Percentiles rank a stretch among this genome's conserved stretches.
phyloP scores from a whole-genome alignment of 2,113 vertebrate species.

The Gorsachius goisagi region DNA sequence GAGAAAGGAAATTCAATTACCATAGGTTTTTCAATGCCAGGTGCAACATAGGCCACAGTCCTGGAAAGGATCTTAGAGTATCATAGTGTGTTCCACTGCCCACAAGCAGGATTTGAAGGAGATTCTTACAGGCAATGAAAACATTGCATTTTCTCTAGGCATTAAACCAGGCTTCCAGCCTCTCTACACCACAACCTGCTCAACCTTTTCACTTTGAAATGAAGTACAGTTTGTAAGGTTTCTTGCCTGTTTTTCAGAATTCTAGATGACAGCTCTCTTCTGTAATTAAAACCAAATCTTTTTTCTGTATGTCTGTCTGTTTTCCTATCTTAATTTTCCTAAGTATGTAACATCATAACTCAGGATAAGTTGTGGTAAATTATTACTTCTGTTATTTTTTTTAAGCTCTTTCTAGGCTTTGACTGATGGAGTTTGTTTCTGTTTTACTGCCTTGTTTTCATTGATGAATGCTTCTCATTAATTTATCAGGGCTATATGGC shows the following conservation, averaged over 20 bases:
- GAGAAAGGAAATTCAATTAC: not conserved
- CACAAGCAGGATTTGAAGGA: not conserved
- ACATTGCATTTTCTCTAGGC: not conserved
- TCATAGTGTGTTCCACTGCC: not conserved
- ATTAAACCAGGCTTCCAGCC: not conserved
- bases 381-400: not conserved
- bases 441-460: not conserved
- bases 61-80: not conserved
- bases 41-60: not conserved
- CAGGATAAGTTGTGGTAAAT: not conserved
- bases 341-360: not conserved
- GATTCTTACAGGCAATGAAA: not conserved
- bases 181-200: not conserved
- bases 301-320: not conserved
- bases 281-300: not conserved
- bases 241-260: not conserved
- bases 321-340: not conserved
- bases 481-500: not conserved
- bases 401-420: not conserved
- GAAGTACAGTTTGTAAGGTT: not conserved
- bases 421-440: not conserved
- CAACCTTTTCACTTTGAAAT: not conserved
- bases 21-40: not conserved
- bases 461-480: not conserved
- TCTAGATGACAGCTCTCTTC: not conserved